Base-by-base conservation (phyloP, 2,888 invertebrate species). In the Perithous albicinctus region DNA sequence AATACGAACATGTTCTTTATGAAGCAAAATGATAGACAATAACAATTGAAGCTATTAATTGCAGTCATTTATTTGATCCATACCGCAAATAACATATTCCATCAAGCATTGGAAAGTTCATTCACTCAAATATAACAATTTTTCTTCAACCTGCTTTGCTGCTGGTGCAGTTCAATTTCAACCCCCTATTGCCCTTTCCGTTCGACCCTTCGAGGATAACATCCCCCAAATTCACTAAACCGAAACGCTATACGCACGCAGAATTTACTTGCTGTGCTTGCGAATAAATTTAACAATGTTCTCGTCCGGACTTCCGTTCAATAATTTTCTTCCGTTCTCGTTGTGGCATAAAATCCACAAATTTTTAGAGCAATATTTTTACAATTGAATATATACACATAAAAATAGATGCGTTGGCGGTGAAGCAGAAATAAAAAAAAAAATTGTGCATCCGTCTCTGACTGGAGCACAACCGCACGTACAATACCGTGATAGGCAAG, bases 251-350 rank as follows among this genome's bases (percentile, higher is more conserved):
- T n/a, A n/a, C n/a, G n/a, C n/a, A n/a, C 41, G 26, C 8, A 23
- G 15, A 54, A 70, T 70, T 70, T 56, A 38, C 63, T 41, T 38
- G 26, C 63, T 38, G 10, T 12, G 74, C 35, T 74, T 48, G 63
- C 48, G 63, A 64, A 64, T 41, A 48, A 66, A 26, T 46, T 66
- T 35, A 32, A 32, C 15, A 15, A 61, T 38, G 20, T 35, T 18
- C 20, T n/a, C 38, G 32, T 35, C 18, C 35, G 8, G 12, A 6
- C 18, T 35, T 12, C 8, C 12, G 20, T 7, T 35, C 5, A 23
- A 23, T 41, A 20, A 12, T 38, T 10, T 20, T 23, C 0, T 2
- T 3, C 29, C n/a, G 3, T 15, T 20, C 20, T 23, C 23, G 20
- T 29, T 5, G 3, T 51, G 20, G 10, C 7, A 6, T 7, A 20